A percentile compares a stretch with the other conserved stretches of the same genome.
phyloP scores from a whole-genome alignment of 2,888 invertebrate genomes.

The Parthenolecanium corni region DNA sequence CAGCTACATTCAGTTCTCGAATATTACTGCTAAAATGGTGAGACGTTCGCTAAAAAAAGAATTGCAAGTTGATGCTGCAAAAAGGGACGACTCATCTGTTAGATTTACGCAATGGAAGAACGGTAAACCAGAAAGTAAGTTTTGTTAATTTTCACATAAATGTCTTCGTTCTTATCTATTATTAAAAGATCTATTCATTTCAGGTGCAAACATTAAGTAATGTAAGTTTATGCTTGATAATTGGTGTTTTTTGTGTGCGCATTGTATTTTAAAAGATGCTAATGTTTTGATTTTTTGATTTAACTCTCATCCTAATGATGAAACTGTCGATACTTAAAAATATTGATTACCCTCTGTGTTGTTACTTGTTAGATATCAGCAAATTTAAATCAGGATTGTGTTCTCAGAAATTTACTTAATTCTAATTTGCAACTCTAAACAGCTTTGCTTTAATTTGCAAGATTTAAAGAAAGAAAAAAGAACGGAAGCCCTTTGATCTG shows the following conservation, averaged over 20 bases:
- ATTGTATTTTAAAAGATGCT: too few species aligned
- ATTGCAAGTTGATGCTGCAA: constrained; percentile 56
- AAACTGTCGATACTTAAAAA: too few species aligned
- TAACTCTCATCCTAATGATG: too few species aligned
- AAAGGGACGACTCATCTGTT: constrained; percentile 62
- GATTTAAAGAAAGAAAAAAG: too few species aligned
- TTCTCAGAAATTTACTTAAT: too few species aligned
- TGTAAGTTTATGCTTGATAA: background rate
- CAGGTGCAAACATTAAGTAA: background rate
- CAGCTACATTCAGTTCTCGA: constrained; percentile 93
- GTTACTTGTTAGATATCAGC: too few species aligned
- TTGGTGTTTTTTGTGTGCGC: background rate
- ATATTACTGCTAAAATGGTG: constrained; percentile 75
- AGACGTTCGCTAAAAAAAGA: constrained; percentile 70
- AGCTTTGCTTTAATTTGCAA: too few species aligned
- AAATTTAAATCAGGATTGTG: too few species aligned
- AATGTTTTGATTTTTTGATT: too few species aligned
- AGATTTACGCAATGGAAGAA: constrained; percentile 80
- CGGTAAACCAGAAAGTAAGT: constrained; percentile 75
- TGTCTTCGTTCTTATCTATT: background rate
- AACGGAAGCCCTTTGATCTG: too few species aligned
- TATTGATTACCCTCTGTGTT: too few species aligned
- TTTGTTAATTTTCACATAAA: constrained; percentile 31
- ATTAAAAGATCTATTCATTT: constrained; percentile 9
- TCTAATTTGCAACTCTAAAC: too few species aligned